A percentile compares a stretch with the other conserved stretches of the same genome.
Conservation (phyloP, 2,888 invertebrate genomes). For the Heteromyza rotundicornis region DNA sequence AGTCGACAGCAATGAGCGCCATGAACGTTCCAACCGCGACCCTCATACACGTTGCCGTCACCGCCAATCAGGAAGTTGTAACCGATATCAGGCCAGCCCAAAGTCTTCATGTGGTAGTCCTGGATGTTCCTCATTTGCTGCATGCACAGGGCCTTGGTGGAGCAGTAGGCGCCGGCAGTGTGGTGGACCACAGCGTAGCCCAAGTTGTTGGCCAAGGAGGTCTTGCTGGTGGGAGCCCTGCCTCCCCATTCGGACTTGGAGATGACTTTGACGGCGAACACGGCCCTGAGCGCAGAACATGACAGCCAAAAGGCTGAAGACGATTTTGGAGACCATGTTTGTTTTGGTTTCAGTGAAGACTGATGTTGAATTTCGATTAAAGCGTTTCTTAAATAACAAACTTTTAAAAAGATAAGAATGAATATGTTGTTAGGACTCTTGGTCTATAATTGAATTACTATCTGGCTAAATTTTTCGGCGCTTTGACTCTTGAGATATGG, state of each 20-base stretch:
- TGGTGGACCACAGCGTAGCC: conserved; percentile 68
- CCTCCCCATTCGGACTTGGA: conserved; percentile 41
- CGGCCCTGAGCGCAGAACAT: conserved; percentile 21
- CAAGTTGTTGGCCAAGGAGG: conserved; percentile 29
- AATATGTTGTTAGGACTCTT: no score
- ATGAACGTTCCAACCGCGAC: conserved; percentile 42
- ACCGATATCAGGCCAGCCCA: conserved; percentile 46
- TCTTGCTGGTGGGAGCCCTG: conserved; percentile 39
- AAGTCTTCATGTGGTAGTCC: conserved; percentile 39
- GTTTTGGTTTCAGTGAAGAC: no score
- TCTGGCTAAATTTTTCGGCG: no score
- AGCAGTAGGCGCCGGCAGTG: conserved; percentile 65
- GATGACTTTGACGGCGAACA: conserved; percentile 32
- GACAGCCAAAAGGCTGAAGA: conserved; percentile 19
- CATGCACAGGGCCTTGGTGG: conserved; percentile 33
- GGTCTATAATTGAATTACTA: no score
- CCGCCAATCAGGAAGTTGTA: conserved; percentile 48
- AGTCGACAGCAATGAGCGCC: conserved; percentile 44
- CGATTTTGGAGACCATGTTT: conserved; percentile 8
- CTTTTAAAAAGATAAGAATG: no score
- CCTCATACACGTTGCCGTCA: conserved; percentile 47
- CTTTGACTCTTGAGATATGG: no score
- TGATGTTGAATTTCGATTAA: no score
- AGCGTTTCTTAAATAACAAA: no score
- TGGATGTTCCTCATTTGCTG: conserved; percentile 41